Conservation (phyloP, 2,888 invertebrate genomes). For the Trachelus tabidus region DNA sequence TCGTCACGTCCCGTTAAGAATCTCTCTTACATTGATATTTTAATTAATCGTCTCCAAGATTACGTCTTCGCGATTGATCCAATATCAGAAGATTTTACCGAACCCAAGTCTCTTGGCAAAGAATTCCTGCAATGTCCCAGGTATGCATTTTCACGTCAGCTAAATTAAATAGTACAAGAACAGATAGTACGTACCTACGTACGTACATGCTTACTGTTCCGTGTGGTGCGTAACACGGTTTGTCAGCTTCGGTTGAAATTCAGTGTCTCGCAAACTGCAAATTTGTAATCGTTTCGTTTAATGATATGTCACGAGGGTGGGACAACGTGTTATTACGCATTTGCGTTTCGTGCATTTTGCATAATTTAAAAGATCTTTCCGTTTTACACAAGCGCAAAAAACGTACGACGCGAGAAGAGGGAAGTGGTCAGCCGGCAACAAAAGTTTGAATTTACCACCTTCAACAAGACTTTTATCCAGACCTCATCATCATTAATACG, state of each 20-base stretch:
- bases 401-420: neutral
- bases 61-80: neutral
- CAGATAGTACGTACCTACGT: no score
- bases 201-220: neutral
- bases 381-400: neutral
- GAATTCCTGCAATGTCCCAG: neutral
- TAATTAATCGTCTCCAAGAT: neutral
- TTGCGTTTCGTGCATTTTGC: neutral
- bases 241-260: neutral
- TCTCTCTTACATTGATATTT: neutral
- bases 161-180: neutral
- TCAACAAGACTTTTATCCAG: no score
- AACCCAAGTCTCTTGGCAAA: neutral
- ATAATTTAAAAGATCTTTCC: neutral
- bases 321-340: neutral
- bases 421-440: no score
- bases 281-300: neutral
- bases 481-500: neutral
- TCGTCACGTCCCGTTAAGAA: neutral
- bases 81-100: neutral
- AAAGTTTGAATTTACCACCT: no score
- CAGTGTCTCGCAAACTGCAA: neutral
- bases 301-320: neutral
- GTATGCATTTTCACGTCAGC: neutral
- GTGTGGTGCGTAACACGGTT: neutral